Base-by-base conservation (phyloP, 2,113 vertebrate species). In the Onychostruthus taczanowskii region DNA sequence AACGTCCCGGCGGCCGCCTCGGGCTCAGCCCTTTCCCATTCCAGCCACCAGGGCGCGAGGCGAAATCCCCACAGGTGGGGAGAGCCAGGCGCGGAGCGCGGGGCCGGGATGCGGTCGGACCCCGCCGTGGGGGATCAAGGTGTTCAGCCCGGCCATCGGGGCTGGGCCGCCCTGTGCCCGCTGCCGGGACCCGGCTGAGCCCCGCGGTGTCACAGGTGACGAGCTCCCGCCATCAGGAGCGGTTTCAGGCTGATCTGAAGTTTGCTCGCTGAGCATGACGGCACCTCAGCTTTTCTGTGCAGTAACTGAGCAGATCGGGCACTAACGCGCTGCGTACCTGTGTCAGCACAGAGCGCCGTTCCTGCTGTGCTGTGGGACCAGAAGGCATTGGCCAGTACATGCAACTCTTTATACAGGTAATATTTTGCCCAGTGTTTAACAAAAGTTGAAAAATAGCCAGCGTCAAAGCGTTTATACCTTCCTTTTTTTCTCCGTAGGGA, bases 11-110 rank as follows among this genome's bases (percentile, higher is more conserved):
- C 87, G 24, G 83, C 86, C 52, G 87, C 89, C 35, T 8, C 47
- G 5, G 23, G 26, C 19, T 28, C 44, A 13, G 88, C 62, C 56
- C 39, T 86, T 96, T 66, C 84, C 92, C 86, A 74, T 95, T 97
- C 97, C 97, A 94, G 81, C 97, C 96, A 21, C 95, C 93, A 96
- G 97, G 69, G 82, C 39, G 87, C 89, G 39, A 76, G 53, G 21
- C n/a, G 47, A 67, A 43, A 27, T 12, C 68, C 35, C 53, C 8
- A 18, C 95, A 95, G 95, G 96, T 96, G 93, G 76, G 55, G 47
- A 62, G 21, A 56, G 58, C 9, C 43, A 2, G 37, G 52, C n/a
- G 21, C 5, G 19, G 7, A 39, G 52, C 46, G 15, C 11, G 28
- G 8, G 46, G 27, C 20, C 13, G 52, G 56, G 52, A 44, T 19